Percentiles rank a stretch among this genome's conserved stretches.
phyloP scores from a whole-genome alignment of 1,140 invertebrate species.

The Zaprionus kolodkinae region DNA sequence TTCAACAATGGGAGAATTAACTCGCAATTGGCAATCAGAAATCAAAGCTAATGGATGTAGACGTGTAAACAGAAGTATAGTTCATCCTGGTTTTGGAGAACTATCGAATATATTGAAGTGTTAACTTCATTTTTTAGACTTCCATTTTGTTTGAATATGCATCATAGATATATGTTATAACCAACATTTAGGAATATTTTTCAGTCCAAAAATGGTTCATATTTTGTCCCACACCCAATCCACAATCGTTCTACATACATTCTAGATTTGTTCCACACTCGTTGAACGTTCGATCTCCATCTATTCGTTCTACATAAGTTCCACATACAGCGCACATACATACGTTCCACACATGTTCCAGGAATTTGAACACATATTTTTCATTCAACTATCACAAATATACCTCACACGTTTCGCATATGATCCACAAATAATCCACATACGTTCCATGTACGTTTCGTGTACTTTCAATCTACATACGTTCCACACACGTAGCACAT shows the following conservation, averaged over 20 bases:
- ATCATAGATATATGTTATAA: no score
- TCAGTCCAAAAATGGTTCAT: no score
- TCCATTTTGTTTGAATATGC: background rate
- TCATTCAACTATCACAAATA: no score
- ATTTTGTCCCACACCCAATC: background rate
- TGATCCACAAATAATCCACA: background rate
- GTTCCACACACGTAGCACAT: background rate
- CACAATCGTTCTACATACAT: background rate
- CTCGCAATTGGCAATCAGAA: background rate
- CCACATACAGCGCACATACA: no score
- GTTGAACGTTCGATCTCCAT: no score
- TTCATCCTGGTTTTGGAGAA: background rate
- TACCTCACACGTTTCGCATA: background rate
- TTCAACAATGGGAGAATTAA: background rate
- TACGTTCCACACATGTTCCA: background rate
- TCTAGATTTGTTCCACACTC: background rate
- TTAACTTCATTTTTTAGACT: background rate
- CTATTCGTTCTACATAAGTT: background rate
- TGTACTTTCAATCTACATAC: no score
- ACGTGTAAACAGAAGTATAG: background rate
- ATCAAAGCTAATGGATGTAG: background rate
- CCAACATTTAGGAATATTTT: no score
- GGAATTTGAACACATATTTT: no score
- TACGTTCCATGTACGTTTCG: background rate
- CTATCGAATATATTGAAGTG: background rate